Evolutionary conservation across 2,888 invertebrate genomes (phyloP).

Genomic region (Watsonalla cultraria): DNA sequence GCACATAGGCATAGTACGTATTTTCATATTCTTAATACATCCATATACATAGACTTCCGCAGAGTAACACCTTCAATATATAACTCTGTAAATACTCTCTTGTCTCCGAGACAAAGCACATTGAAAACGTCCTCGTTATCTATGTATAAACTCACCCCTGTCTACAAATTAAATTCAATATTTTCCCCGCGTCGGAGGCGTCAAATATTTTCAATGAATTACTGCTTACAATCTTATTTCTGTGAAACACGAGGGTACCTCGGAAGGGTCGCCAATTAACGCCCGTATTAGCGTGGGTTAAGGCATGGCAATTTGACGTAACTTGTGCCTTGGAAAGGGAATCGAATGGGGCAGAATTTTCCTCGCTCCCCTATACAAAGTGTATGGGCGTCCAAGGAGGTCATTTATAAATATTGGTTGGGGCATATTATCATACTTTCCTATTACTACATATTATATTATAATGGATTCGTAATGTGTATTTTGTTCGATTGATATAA

Average conservation of each 20-base stretch:
- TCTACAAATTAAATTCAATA: neutral
- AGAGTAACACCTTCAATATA: too few species aligned
- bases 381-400: too few species aligned
- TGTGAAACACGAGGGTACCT: slow-evolving; percentile 8
- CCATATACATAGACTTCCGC: too few species aligned
- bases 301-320: slow-evolving; percentile 27
- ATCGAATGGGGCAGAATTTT: slow-evolving; percentile 19
- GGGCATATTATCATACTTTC: too few species aligned
- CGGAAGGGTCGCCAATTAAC: slow-evolving; percentile 31
- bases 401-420: too few species aligned
- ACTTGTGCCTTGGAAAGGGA: slow-evolving; percentile 14
- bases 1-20: too few species aligned
- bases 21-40: too few species aligned
- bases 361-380: slow-evolving; percentile 19
- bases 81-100: too few species aligned
- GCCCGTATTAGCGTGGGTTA: slow-evolving; percentile 31
- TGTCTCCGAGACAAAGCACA: too few species aligned
- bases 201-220: neutral
- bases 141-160: neutral
- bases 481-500: too few species aligned
- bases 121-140: neutral
- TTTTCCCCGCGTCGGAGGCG: neutral
- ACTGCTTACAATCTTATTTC: slow-evolving; percentile 4
- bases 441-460: too few species aligned
- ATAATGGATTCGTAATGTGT: too few species aligned